A percentile compares a stretch with the other conserved stretches of the same genome.
Conservation (phyloP, 2,888 invertebrate species). For the Lutraria lutraria region DNA sequence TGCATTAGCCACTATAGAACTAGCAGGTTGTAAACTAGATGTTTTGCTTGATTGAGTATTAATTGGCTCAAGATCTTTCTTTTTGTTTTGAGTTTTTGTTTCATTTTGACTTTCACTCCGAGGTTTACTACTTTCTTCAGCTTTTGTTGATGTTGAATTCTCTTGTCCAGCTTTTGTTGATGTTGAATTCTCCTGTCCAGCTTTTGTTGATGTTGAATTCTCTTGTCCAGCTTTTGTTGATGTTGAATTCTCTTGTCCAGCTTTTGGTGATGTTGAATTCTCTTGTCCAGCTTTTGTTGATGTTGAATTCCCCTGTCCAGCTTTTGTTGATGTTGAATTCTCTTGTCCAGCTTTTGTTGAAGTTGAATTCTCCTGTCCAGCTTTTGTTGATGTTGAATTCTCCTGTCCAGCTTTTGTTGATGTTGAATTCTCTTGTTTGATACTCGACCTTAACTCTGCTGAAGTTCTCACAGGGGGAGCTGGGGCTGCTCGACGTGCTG, state of each 20-base stretch:
- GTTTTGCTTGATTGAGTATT: neutral
- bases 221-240: neutral
- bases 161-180: neutral
- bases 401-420: too few species aligned
- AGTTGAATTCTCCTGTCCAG: neutral
- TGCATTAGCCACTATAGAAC: too few species aligned
- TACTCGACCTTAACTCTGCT: conserved; percentile 19
- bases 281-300: neutral
- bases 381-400: neutral
- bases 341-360: neutral
- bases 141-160: neutral
- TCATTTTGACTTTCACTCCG: neutral
- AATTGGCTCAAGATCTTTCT: neutral
- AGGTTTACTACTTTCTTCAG: neutral
- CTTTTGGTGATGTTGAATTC: neutral
- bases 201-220: neutral
- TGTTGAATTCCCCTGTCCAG: neutral
- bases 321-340: neutral
- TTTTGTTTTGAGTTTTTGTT: neutral
- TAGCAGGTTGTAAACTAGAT: neutral
- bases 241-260: neutral
- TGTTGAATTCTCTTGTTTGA: too few species aligned
- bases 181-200: neutral
- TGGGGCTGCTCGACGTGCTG: conserved; percentile 55
- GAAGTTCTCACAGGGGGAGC: conserved; percentile 48